A percentile compares a stretch with the other conserved stretches of the same genome.
Evolutionary conservation across 1,140 invertebrate species (phyloP).

Genomic region (Orchesella cincta): DNA sequence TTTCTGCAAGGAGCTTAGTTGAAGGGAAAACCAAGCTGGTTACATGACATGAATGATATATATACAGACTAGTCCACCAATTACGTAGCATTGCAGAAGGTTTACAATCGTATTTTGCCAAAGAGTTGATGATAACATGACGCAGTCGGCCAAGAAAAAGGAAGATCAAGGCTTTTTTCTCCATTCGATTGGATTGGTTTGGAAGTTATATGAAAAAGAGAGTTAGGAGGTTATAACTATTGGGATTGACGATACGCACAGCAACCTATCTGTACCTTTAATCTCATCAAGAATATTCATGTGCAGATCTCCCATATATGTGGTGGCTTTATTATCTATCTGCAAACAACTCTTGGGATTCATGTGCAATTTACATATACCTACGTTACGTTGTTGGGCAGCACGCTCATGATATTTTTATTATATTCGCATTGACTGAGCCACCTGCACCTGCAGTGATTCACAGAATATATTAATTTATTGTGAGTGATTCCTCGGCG

Average conservation of each 20-base stretch:
- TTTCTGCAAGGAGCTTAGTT: too few relatives aligned
- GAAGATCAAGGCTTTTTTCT: conserved; percentile 12
- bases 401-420: too few relatives aligned
- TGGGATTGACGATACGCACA: not conserved
- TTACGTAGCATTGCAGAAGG: too few relatives aligned
- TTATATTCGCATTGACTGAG: not conserved
- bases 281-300: conserved; percentile 16
- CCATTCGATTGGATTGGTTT: conserved; percentile 1
- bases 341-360: too few relatives aligned
- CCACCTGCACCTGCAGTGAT: conserved; percentile 21
- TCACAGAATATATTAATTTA: not conserved
- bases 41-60: too few relatives aligned
- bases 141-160: not conserved
- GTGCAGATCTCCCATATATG: not conserved
- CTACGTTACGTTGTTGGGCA: too few relatives aligned
- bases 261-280: not conserved
- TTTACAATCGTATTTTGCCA: too few relatives aligned
- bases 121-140: too few relatives aligned
- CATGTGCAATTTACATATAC: too few relatives aligned
- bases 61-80: too few relatives aligned
- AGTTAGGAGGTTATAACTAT: not conserved
- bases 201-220: not conserved
- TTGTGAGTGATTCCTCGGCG: not conserved
- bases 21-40: too few relatives aligned
- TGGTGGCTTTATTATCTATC: too few relatives aligned